Conservation (phyloP, 2,888 invertebrate genomes). For the Lithophane semibrunnea region DNA sequence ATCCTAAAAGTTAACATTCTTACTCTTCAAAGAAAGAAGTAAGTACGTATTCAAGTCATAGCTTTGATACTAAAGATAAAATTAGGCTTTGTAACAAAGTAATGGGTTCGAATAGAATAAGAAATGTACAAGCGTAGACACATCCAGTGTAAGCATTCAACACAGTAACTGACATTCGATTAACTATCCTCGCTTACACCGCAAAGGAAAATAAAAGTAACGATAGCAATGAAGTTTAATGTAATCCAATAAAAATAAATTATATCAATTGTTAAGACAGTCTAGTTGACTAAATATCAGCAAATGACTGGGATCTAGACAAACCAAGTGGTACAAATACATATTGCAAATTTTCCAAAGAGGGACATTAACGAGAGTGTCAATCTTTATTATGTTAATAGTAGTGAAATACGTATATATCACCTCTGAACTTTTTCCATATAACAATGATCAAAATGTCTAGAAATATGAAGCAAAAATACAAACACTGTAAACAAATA, state of each 20-base stretch:
- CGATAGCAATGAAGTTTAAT: constrained; percentile 39
- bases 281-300: constrained; percentile 8
- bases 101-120: constrained; percentile 42
- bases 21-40: not conserved
- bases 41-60: constrained; percentile 9
- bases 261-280: constrained; percentile 19
- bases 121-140: constrained; percentile 36
- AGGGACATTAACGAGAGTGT: not conserved
- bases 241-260: constrained; percentile 39
- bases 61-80: constrained; percentile 13
- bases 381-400: not conserved
- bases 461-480: constrained; percentile 17
- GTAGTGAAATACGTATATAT: too few species aligned
- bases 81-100: constrained; percentile 25
- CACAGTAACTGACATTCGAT: constrained; percentile 61
- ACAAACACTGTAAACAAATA: constrained; percentile 35
- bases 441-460: constrained; percentile 7
- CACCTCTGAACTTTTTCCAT: not conserved
- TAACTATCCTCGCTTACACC: constrained; percentile 43
- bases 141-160: constrained; percentile 48
- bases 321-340: not conserved
- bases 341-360: not conserved
- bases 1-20: not conserved
- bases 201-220: constrained; percentile 55
- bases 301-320: not conserved